These are phyloP conservation scores for Platysternon megacephalum DNA, from an alignment of 2,113 vertebrate species.

Conservation along the genomic window DNA sequence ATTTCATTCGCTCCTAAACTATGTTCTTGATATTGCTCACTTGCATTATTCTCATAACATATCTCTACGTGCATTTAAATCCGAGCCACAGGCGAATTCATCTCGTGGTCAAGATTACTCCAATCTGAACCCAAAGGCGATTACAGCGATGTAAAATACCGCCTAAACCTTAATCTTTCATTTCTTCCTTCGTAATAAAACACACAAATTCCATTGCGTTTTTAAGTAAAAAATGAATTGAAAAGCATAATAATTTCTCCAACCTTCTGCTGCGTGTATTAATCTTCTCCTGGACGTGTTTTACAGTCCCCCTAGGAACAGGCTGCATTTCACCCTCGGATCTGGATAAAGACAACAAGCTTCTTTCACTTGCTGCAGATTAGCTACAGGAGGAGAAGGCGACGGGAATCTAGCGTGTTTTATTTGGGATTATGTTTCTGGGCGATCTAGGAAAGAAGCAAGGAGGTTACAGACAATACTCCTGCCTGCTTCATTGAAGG, in stretches of 20 bases:
- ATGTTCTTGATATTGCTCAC: conserved; percentile 68
- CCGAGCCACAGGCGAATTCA: conserved; percentile 47
- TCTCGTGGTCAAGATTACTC: conserved; percentile 57
- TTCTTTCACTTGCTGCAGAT: neutral
- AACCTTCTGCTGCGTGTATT: conserved; percentile 66
- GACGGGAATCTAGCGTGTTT: neutral
- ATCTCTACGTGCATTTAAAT: conserved; percentile 46
- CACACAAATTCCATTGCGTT: conserved; percentile 56
- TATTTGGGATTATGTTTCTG: fast-evolving
- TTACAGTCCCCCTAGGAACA: neutral
- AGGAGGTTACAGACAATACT: neutral
- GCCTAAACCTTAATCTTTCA: conserved; percentile 63
- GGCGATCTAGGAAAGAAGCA: neutral
- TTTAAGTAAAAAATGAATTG: conserved; percentile 63
- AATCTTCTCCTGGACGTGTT: conserved; percentile 36
- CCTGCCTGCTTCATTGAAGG: neutral
- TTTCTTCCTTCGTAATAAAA: conserved; percentile 66
- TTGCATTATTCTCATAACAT: conserved; percentile 57
- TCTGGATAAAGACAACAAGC: neutral
- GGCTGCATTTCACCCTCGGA: neutral
- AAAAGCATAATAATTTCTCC: conserved; percentile 56
- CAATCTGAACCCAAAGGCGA: conserved; percentile 63
- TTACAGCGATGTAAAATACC: conserved; percentile 44
- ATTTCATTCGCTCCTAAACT: conserved; percentile 67
- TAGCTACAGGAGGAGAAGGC: neutral